Conservation (phyloP, 2,797 vertebrate genomes). For the Steatocranus sp. region DNA sequence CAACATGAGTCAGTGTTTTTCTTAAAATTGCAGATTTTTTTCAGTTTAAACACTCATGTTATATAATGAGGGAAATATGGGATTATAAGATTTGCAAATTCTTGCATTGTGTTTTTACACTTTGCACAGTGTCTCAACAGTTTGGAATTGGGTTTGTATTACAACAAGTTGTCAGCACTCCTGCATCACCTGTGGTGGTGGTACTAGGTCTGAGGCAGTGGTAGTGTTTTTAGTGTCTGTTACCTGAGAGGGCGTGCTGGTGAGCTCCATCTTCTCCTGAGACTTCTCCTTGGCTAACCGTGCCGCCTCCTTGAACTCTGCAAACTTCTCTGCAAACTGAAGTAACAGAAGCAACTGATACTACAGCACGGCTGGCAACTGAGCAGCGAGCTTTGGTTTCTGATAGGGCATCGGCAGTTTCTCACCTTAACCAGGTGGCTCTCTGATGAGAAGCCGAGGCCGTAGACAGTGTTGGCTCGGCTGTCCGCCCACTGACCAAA, state of each 20-base stretch:
- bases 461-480: constrained; percentile 96
- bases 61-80: background rate
- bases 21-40: background rate
- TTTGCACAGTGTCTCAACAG: background rate
- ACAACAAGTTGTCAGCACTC: background rate
- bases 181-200: background rate
- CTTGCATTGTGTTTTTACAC: background rate
- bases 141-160: background rate
- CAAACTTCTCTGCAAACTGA: constrained; percentile 98
- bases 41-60: background rate
- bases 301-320: constrained; percentile 97
- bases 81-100: background rate
- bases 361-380: background rate
- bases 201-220: background rate
- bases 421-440: constrained; percentile 92
- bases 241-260: constrained; percentile 95
- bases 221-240: background rate
- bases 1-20: background rate
- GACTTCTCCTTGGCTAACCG: constrained; percentile 95
- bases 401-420: background rate
- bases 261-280: constrained; percentile 97
- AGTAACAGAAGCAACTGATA: background rate
- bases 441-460: constrained; percentile 95
- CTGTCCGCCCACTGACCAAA: constrained; percentile 99
- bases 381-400: background rate